phyloP scores from a whole-genome alignment of 2,888 invertebrate genomes.

The Drosophila emarginata region DNA sequence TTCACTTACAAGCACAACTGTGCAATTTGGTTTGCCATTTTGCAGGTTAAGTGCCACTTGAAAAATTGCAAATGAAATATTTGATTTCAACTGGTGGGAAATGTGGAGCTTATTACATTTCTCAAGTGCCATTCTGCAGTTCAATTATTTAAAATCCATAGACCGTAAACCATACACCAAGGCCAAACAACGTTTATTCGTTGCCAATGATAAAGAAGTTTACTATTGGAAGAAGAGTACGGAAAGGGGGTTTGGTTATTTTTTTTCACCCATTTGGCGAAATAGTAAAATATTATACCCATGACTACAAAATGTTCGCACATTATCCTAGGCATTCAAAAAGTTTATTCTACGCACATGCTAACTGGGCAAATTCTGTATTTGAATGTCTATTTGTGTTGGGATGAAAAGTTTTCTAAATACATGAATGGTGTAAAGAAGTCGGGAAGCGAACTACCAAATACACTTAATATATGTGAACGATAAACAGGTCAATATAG shows the following conservation, averaged over 20 bases:
- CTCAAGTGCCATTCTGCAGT: conserved; percentile 50
- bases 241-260: background rate
- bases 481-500: too few species aligned
- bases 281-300: conserved; percentile 32
- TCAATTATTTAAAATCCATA: conserved; percentile 51
- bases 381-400: conserved; percentile 70
- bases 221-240: background rate
- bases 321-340: conserved; percentile 32
- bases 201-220: conserved; percentile 46
- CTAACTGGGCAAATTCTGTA: conserved; percentile 56
- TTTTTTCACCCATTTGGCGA: conserved; percentile 9
- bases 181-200: conserved; percentile 39
- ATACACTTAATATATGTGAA: too few species aligned
- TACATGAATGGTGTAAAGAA: too few species aligned
- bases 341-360: conserved; percentile 60
- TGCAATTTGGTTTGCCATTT: conserved; percentile 25
- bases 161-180: conserved; percentile 7
- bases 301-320: conserved; percentile 40
- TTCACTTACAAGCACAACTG: conserved; percentile 20
- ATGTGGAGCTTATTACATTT: conserved; percentile 65
- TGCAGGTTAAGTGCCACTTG: conserved; percentile 47
- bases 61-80: conserved; percentile 37
- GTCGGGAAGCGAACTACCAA: too few species aligned
- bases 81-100: conserved; percentile 2
- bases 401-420: conserved; percentile 54